phyloP scores from a whole-genome alignment of 2,113 vertebrate genomes.

The Corythornis cristatus region DNA sequence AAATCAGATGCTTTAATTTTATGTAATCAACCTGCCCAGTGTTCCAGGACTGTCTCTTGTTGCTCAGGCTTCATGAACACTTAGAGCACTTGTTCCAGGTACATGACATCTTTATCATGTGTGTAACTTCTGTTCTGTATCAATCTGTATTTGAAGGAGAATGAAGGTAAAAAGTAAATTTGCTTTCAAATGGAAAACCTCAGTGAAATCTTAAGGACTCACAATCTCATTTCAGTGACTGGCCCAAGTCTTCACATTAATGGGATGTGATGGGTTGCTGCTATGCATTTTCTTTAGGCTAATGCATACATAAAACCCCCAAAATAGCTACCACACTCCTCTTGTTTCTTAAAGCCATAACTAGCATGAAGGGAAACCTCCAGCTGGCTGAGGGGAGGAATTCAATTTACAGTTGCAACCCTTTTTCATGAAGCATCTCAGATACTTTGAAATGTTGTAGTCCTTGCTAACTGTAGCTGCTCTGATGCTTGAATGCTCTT shows the following conservation, averaged over 20 bases:
- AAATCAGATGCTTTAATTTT: not conserved
- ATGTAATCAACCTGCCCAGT: not conserved
- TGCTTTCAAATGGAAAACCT: not conserved
- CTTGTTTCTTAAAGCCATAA: not conserved
- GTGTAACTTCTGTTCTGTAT: not conserved
- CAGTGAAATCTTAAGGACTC: not conserved
- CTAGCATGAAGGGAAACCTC: not conserved
- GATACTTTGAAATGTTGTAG: not conserved
- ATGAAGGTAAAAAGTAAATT: not conserved
- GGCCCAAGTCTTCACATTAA: not conserved
- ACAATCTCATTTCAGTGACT: not conserved
- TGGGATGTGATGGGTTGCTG: not conserved
- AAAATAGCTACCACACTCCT: not conserved
- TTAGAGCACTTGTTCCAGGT: not conserved
- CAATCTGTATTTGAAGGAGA: not conserved
- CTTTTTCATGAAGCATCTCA: not conserved
- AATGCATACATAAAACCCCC: no score
- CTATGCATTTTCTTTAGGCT: not conserved
- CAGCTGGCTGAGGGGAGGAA: fast-evolving
- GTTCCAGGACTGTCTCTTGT: not conserved
- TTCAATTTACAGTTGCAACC: not conserved
- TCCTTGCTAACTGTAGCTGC: not conserved
- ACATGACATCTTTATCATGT: not conserved
- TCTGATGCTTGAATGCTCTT: not conserved
- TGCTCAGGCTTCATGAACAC: not conserved